A percentile compares a stretch with the other conserved stretches of the same genome.
phyloP scores from a whole-genome alignment of 2,797 vertebrate species.

The Falco concolor region DNA sequence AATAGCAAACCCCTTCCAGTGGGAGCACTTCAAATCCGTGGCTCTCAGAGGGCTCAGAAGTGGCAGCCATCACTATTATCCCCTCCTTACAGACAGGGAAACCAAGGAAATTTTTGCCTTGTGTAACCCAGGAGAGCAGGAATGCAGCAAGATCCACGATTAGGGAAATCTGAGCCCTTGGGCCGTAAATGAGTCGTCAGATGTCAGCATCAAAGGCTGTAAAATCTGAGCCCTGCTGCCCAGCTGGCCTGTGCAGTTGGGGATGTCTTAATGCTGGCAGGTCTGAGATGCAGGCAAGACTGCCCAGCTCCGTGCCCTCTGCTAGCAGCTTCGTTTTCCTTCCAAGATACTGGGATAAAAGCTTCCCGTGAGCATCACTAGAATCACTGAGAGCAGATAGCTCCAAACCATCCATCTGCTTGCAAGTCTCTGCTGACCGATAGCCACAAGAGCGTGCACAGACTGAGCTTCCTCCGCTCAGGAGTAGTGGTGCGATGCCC shows the following conservation, averaged over 20 bases:
- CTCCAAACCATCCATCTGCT: neutral
- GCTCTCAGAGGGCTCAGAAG: neutral
- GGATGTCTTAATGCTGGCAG: neutral
- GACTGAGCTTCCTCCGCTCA: neutral
- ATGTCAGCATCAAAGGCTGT: neutral
- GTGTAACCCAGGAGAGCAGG: neutral
- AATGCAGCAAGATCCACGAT: neutral
- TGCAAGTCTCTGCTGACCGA: neutral
- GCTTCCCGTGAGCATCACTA: neutral
- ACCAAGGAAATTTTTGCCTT: neutral
- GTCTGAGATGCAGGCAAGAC: neutral
- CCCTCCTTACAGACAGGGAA: neutral
- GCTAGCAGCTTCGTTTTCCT: neutral
- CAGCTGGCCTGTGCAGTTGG: neutral
- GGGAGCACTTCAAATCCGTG: neutral
- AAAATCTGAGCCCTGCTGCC: neutral
- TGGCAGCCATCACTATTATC: neutral
- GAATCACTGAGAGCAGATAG: neutral
- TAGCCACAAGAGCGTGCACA: accelerated
- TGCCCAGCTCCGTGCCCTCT: neutral
- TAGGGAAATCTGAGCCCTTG: neutral
- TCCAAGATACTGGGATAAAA: neutral
- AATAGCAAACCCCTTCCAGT: neutral
- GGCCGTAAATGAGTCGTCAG: neutral
- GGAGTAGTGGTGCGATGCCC: accelerated